Evolutionary conservation across 2,113 vertebrate genomes (phyloP).

Genomic region (Bungarus multicinctus): DNA sequence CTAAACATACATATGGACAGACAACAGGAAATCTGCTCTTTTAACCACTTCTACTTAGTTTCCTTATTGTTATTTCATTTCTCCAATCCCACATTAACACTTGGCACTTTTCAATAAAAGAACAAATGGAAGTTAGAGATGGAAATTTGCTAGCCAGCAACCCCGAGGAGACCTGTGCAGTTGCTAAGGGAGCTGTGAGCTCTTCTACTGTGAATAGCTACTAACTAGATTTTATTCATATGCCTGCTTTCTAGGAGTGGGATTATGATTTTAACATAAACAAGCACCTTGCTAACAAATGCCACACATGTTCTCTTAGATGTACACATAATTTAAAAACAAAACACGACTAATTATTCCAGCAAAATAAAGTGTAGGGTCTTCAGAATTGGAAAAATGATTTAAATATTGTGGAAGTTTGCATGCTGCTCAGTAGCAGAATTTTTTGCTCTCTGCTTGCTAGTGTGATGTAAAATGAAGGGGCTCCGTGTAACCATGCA

Average conservation of each 20-base stretch:
- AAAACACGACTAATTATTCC: neutral
- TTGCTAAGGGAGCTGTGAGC: neutral
- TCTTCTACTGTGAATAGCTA: neutral
- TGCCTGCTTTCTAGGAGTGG: neutral
- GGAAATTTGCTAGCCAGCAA: neutral
- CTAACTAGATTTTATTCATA: neutral
- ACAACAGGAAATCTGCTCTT: neutral
- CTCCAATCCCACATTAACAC: neutral
- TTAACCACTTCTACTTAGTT: slow-evolving; percentile 9
- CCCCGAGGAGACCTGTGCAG: neutral
- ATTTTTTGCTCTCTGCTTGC: neutral
- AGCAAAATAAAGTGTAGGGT: neutral
- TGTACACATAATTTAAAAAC: neutral
- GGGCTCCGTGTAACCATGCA: neutral
- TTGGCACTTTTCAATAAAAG: slow-evolving; percentile 12
- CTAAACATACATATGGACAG: neutral
- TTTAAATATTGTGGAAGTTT: neutral
- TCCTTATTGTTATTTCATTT: slow-evolving; percentile 9
- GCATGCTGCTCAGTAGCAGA: neutral
- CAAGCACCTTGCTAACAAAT: neutral
- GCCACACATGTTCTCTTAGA: neutral
- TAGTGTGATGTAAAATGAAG: neutral
- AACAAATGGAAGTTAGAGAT: slow-evolving; percentile 1
- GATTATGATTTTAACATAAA: neutral
- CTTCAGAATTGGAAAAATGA: neutral